A percentile compares a stretch with the other conserved stretches of the same genome.
Evolutionary conservation across 2,797 vertebrate species (phyloP).

Genomic region (Jordanella pulchra): DNA sequence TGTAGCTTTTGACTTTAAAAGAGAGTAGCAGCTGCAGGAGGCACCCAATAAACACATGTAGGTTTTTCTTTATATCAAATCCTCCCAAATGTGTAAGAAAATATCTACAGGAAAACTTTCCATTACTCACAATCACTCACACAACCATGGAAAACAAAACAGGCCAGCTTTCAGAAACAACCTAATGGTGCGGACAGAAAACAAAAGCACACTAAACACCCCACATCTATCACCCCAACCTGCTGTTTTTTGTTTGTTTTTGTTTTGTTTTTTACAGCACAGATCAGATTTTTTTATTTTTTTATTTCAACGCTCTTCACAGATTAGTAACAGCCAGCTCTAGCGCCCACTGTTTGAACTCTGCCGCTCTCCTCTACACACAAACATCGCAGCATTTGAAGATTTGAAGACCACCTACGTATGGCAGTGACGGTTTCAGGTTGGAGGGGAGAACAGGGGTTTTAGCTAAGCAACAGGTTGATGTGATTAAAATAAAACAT

Average conservation of each 20-base stretch:
- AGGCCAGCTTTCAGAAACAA: slow-evolving; percentile 43
- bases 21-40: slow-evolving; percentile 66
- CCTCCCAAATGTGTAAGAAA: slow-evolving; percentile 58
- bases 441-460: slow-evolving; percentile 25
- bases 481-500: slow-evolving; percentile 22
- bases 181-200: slow-evolving; percentile 51
- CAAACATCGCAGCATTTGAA: slow-evolving; percentile 58
- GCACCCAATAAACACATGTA: slow-evolving; percentile 62
- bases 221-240: slow-evolving; percentile 17
- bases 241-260: slow-evolving; percentile 7
- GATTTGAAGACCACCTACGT: slow-evolving; percentile 56
- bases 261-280: slow-evolving; percentile 18
- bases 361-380: slow-evolving; percentile 27
- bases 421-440: slow-evolving; percentile 60
- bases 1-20: slow-evolving; percentile 56
- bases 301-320: slow-evolving; percentile 28
- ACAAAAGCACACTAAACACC: slow-evolving; percentile 31
- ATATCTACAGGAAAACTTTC: slow-evolving; percentile 73
- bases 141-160: slow-evolving; percentile 33
- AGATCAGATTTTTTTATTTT: slow-evolving; percentile 26
- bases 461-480: slow-evolving; percentile 44
- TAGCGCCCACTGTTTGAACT: slow-evolving; percentile 13
- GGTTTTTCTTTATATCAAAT: slow-evolving; percentile 51
- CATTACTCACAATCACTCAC: slow-evolving; percentile 52
- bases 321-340: slow-evolving; percentile 25